These are phyloP conservation scores for Protonemura montana DNA, from an alignment of 2,888 invertebrate species.

Conservation along the genomic window DNA sequence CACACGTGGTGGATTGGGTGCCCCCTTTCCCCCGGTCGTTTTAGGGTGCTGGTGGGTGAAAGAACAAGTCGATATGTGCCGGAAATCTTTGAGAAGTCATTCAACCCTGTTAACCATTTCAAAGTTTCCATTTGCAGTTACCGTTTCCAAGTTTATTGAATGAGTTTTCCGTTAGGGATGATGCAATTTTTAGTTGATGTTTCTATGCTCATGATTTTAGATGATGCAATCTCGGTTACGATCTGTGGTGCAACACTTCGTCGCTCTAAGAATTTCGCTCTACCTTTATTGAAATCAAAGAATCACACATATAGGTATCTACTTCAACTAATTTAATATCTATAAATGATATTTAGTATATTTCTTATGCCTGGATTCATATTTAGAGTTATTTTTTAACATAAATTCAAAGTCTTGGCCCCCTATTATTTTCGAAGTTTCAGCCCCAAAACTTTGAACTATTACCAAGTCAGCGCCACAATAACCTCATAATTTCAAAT, in stretches of 20 bases:
- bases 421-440: neutral
- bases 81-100: neutral
- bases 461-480: neutral
- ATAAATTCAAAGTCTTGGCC: too few species aligned
- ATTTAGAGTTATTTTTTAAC: too few species aligned
- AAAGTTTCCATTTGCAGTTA: neutral
- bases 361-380: too few species aligned
- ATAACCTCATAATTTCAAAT: neutral
- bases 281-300: too few species aligned
- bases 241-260: neutral
- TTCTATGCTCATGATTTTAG: neutral
- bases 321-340: too few species aligned
- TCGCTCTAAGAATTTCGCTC: neutral
- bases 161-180: neutral
- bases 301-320: too few species aligned
- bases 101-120: neutral
- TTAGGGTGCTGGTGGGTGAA: neutral
- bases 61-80: neutral
- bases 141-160: neutral
- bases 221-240: neutral
- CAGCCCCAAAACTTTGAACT: neutral
- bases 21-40: neutral
- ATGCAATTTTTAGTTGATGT: neutral
- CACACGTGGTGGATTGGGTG: neutral
- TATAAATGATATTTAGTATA: too few species aligned